A percentile compares a stretch with the other conserved stretches of the same genome.
Conservation (phyloP, 2,113 vertebrate genomes). For the Dromaius novaehollandiae region DNA sequence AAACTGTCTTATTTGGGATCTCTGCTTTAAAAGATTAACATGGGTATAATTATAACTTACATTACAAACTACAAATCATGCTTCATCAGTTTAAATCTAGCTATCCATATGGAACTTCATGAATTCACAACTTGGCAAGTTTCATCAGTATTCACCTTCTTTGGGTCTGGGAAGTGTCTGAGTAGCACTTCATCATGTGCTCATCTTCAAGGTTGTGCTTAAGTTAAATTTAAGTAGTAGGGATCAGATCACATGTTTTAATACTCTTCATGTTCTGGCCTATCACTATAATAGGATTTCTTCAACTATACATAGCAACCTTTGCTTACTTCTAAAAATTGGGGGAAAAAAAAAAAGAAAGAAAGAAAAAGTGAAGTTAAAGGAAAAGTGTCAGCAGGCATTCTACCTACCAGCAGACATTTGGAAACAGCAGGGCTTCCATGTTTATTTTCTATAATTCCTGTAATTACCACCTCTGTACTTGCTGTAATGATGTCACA, state of each 20-base stretch:
- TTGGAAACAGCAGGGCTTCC: slow-evolving; percentile 5
- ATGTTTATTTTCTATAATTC: slow-evolving; percentile 33
- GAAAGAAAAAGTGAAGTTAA: background rate
- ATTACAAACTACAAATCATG: background rate
- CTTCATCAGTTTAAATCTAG: background rate
- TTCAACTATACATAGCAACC: background rate
- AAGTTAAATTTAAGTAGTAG: background rate
- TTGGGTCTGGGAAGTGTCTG: background rate
- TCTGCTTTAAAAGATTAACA: background rate
- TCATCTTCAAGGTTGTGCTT: background rate
- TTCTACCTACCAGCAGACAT: slow-evolving; percentile 9
- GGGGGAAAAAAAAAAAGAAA: background rate
- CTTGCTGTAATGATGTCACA: background rate
- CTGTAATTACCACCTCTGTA: slow-evolving; percentile 28
- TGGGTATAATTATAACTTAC: background rate
- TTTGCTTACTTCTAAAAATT: background rate
- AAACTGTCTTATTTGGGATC: background rate
- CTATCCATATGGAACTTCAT: background rate
- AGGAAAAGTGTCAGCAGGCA: background rate
- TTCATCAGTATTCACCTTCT: background rate
- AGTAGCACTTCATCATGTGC: background rate
- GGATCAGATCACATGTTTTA: rapidly evolving
- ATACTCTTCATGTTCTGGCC: background rate
- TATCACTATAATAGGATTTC: background rate
- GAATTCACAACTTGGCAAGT: background rate